Conservation (phyloP, 2,888 invertebrate genomes). For the Argyresthia goedartella region DNA sequence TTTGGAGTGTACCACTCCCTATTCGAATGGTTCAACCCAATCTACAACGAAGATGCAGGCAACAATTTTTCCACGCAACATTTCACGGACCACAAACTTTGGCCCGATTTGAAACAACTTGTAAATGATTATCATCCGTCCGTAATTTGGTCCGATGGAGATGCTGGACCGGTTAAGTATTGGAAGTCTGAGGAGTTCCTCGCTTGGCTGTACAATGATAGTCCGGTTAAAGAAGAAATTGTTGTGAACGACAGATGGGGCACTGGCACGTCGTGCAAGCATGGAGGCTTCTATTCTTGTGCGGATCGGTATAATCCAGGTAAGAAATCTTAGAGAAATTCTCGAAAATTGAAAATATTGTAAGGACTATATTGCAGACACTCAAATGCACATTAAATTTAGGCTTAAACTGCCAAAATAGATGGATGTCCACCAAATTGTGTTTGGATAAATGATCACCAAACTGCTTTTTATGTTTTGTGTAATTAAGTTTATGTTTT, state of each 20-base stretch:
- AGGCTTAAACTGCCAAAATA: too few relatives aligned
- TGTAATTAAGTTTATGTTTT: too few relatives aligned
- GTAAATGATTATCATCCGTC: slow-evolving; percentile 73
- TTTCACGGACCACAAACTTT: slow-evolving; percentile 74
- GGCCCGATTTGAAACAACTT: slow-evolving; percentile 80
- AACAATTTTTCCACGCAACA: slow-evolving; percentile 69
- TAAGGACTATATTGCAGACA: too few relatives aligned
- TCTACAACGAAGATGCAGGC: slow-evolving; percentile 74
- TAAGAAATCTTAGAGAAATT: slow-evolving; percentile 18
- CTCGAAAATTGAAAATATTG: too few relatives aligned
- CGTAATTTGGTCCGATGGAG: slow-evolving; percentile 88
- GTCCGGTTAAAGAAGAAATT: slow-evolving; percentile 82
- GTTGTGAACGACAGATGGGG: slow-evolving; percentile 93
- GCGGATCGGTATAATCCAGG: slow-evolving; percentile 84
- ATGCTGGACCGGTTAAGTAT: slow-evolving; percentile 85
- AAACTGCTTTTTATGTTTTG: too few relatives aligned
- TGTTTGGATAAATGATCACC: too few relatives aligned
- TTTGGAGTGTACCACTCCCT: slow-evolving; percentile 83
- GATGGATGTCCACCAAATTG: too few relatives aligned
- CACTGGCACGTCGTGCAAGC: slow-evolving; percentile 74
- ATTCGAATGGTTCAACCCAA: slow-evolving; percentile 83
- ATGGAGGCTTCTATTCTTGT: slow-evolving; percentile 86
- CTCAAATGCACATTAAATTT: too few relatives aligned
- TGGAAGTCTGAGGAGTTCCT: slow-evolving; percentile 84
- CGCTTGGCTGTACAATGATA: slow-evolving; percentile 87